Evolutionary conservation across 2,113 vertebrate species (phyloP).

Genomic region (Notarius lentiginosus): DNA sequence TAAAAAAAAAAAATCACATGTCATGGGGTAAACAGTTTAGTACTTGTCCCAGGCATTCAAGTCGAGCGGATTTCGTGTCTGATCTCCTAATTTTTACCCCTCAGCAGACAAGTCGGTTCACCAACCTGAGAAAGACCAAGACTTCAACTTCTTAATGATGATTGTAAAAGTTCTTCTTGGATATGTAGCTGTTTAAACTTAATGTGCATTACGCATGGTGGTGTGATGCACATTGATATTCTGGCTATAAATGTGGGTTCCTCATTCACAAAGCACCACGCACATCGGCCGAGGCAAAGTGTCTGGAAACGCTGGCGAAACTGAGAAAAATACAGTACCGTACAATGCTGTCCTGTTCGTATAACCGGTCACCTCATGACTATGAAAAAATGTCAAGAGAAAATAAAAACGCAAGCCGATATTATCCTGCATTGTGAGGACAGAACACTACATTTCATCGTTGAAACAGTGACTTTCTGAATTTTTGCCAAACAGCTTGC

Average conservation of each 20-base stretch:
- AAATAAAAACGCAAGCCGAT: background rate
- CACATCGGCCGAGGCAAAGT: background rate
- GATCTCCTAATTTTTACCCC: too few relatives aligned
- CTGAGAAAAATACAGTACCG: background rate
- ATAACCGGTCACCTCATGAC: background rate
- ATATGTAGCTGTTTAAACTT: background rate
- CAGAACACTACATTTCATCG: background rate
- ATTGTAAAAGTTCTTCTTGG: background rate
- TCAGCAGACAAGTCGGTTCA: background rate
- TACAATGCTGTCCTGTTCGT: background rate
- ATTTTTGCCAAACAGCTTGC: background rate
- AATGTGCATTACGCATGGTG: background rate
- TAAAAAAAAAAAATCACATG: background rate
- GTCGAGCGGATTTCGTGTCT: background rate
- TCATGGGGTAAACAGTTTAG: background rate
- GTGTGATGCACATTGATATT: background rate
- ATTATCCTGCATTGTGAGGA: background rate
- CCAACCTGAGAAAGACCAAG: background rate
- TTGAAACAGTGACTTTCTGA: background rate
- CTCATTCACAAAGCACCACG: too few relatives aligned
- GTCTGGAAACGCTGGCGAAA: background rate
- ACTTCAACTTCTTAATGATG: background rate
- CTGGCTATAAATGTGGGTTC: too few relatives aligned
- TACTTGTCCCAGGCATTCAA: background rate
- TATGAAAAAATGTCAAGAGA: background rate